A percentile compares a stretch with the other conserved stretches of the same genome.
Conservation (phyloP, 2,113 vertebrate species). For the Geococcyx californianus region DNA sequence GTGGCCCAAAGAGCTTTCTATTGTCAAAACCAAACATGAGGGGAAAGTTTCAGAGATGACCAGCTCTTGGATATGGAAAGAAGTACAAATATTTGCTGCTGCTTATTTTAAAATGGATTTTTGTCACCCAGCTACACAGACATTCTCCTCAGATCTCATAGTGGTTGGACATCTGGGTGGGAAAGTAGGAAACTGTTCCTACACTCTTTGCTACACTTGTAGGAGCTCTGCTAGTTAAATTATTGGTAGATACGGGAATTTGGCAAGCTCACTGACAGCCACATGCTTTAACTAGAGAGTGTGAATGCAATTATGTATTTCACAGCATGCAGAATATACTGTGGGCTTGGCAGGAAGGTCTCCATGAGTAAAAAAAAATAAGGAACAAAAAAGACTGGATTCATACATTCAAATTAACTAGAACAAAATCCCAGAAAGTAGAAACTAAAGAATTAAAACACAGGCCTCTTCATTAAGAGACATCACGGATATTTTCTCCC, state of each 20-base stretch:
- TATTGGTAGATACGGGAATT: neutral
- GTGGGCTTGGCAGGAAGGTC: neutral
- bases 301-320: neutral
- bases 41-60: neutral
- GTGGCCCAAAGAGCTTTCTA: neutral
- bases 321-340: neutral
- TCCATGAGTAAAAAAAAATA: neutral
- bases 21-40: neutral
- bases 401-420: neutral
- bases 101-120: fast-evolving
- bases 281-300: neutral
- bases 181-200: neutral
- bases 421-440: neutral
- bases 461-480: neutral
- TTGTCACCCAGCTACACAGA: neutral
- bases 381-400: neutral
- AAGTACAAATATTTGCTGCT: neutral
- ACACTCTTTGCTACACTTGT: neutral
- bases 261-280: neutral
- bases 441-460: neutral
- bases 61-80: neutral
- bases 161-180: neutral
- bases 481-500: fast-evolving
- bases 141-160: neutral
- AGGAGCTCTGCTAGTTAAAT: neutral